Conservation (phyloP, 1,140 invertebrate species). For the Phenacoccus solenopsis region DNA sequence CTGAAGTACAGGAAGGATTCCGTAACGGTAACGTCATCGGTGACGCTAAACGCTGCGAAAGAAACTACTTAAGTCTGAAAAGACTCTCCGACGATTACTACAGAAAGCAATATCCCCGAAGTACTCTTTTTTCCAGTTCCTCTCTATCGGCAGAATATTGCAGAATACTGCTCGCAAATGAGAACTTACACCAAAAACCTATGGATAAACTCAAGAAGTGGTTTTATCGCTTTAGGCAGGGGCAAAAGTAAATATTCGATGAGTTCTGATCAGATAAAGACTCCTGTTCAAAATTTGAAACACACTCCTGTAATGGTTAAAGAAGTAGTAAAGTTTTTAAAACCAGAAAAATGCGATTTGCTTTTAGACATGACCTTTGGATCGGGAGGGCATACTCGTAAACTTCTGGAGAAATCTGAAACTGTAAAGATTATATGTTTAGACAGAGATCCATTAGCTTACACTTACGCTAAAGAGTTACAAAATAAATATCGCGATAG, state of each 20-base stretch:
- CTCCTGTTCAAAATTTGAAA: constrained; percentile 21
- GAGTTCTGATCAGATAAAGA: too few relatives aligned
- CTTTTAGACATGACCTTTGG: constrained; percentile 90
- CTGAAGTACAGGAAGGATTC: constrained; percentile 51
- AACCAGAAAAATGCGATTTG: constrained; percentile 43
- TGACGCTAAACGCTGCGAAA: constrained; percentile 46
- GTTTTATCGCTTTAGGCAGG: background rate
- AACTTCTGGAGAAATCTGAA: constrained; percentile 42
- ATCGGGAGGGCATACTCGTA: constrained; percentile 70
- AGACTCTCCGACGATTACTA: constrained; percentile 55
- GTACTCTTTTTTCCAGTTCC: constrained; percentile 44
- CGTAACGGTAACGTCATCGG: constrained; percentile 40
- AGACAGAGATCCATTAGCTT: constrained; percentile 74
- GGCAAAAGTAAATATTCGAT: background rate
- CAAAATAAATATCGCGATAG: constrained; percentile 49
- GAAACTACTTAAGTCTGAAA: constrained; percentile 52
- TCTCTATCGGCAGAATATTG: constrained; percentile 57
- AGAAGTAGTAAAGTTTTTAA: constrained; percentile 53
- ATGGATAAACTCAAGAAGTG: background rate
- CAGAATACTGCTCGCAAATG: constrained; percentile 51
- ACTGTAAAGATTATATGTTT: constrained; percentile 57
- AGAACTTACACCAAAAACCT: constrained; percentile 41
- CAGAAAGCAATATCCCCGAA: constrained; percentile 46
- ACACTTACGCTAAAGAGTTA: constrained; percentile 49
- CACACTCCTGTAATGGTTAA: constrained; percentile 59